Evolutionary conservation across 2,797 vertebrate species (phyloP).

Genomic region (Myotis pilosus): DNA sequence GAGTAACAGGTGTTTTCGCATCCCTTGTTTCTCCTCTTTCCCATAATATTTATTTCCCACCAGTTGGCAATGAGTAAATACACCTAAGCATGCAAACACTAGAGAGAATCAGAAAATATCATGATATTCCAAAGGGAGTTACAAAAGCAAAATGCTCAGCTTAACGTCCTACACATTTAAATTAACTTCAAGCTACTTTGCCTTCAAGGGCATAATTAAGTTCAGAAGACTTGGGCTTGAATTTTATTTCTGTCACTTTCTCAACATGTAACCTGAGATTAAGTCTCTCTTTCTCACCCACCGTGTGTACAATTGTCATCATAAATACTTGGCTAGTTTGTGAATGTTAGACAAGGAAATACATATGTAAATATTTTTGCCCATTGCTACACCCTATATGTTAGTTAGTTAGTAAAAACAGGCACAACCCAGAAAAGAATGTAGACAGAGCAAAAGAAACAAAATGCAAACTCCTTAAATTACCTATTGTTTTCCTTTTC

Average conservation of each 20-base stretch:
- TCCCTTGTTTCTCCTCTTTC: not conserved
- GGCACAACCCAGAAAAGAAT: not conserved
- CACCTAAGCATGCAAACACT: not conserved
- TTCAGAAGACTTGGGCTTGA: not conserved
- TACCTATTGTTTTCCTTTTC: not conserved
- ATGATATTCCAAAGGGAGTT: not conserved
- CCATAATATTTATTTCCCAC: conserved; percentile 44
- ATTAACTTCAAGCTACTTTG: not conserved
- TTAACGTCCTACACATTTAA: not conserved
- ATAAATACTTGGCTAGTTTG: not conserved
- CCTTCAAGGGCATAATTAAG: not conserved
- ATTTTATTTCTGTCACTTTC: not conserved
- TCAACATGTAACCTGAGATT: not conserved
- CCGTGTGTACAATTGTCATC: not conserved
- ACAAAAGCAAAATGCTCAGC: not conserved
- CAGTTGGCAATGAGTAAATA: conserved; percentile 23
- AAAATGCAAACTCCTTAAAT: not conserved
- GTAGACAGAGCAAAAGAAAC: not conserved
- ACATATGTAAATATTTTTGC: not conserved
- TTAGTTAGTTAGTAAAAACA: not conserved
- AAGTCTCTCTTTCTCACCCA: not conserved
- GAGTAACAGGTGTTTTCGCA: conserved; percentile 13
- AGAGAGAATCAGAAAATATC: conserved; percentile 41
- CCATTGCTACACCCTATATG: not conserved
- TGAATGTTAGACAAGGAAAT: not conserved